Percentiles rank a stretch among this genome's conserved stretches.
Conservation (phyloP, 2,113 vertebrate species). For the Lophura nycthemera region DNA sequence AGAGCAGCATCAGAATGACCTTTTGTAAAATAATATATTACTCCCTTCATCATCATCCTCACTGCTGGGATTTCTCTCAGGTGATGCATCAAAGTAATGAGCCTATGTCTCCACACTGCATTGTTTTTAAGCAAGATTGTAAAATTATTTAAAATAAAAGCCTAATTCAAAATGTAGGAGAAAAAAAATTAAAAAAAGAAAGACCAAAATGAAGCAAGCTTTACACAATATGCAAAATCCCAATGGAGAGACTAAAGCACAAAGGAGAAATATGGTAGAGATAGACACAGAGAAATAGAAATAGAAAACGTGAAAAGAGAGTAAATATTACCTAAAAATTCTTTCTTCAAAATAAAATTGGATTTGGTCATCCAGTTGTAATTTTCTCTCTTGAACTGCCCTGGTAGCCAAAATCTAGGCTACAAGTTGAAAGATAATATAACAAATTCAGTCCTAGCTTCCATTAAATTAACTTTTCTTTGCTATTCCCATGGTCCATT, state of each 20-base stretch:
- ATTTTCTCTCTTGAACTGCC: neutral
- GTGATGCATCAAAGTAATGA: neutral
- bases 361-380: neutral
- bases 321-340: neutral
- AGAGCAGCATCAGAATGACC: neutral
- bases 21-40: neutral
- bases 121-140: neutral
- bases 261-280: neutral
- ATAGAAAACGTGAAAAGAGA: neutral
- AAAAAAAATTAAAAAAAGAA: neutral
- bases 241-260: neutral
- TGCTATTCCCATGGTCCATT: conserved; percentile 16
- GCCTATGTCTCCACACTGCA: neutral
- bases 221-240: neutral
- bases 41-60: neutral
- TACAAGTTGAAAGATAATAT: neutral
- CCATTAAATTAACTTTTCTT: conserved; percentile 33
- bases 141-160: conserved; percentile 14
- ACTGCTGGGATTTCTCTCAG: neutral
- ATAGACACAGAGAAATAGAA: neutral
- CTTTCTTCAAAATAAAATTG: neutral
- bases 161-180: neutral
- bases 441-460: neutral
- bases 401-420: neutral
- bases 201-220: neutral